Evolutionary conservation across 2,888 invertebrate genomes (phyloP), one percentile per base, ranked within the genome.

Genomic region (Matsumyia berberina): DNA sequence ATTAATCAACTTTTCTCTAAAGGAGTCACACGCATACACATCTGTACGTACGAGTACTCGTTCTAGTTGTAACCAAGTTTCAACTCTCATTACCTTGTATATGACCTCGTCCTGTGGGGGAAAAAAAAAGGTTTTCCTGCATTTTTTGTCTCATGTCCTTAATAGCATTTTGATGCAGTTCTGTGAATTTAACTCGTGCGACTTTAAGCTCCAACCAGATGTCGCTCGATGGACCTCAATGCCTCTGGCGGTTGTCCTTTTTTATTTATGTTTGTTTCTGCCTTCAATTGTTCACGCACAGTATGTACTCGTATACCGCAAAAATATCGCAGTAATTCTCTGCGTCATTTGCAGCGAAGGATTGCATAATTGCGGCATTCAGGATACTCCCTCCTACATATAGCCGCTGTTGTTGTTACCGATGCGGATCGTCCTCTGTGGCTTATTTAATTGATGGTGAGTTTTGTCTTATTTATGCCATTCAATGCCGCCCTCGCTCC

Each of bases 101-200:
- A n/a, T 24, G 24, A n/a, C 35, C 5, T 64, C 8, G 19, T 37
- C 17, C 37, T 15, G n/a, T 2, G 6, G 62, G 5, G 7, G 9
- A 15, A 37, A 19, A 39, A 37, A n/a, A 19, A 24, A 24, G 4
- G 24, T 24, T 33, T 12, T 4, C 15, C 5, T 2, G n/a, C 4
- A 15, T 17, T 24, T 35, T n/a, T 19, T 19, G 11, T 19, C 17
- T 12, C 8, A 12, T 55, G 44, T 44, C 31, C 72, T 39, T 72
- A 72, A 60, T 60, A n/a, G 42, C 31, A 60, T 39, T 72, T 60
- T 39, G 60, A 72, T 72, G 72, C 51, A 72, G 72, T 51, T 8
- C 19, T 31, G 58, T 24, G 46, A 58, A 58, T 70, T 58, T 49
- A 58, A 24, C 37, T 66, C 35, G 58, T 29, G 11, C 5, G 44